Conservation (phyloP, 2,113 vertebrate genomes). For the Nothoprocta pentlandii region DNA sequence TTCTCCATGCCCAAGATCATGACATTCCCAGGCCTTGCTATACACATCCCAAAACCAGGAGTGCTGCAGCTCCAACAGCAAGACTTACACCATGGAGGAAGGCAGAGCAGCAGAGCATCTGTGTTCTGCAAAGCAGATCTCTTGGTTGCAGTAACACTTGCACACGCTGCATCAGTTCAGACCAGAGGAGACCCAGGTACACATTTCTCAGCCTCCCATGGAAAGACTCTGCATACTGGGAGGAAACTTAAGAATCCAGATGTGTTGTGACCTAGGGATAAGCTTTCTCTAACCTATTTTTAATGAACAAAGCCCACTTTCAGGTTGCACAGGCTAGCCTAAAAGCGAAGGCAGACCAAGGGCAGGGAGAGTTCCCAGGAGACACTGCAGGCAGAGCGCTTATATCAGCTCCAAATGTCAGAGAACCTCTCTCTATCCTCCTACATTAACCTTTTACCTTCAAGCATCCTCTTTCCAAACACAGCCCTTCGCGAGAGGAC, state of each 20-base stretch:
- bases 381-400: not conserved
- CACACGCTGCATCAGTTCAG: fast-evolving
- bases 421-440: not conserved
- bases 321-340: not conserved
- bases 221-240: not conserved
- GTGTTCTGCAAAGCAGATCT: not conserved
- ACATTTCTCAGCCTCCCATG: not conserved
- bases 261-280: fast-evolving
- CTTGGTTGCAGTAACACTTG: fast-evolving
- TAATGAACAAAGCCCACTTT: not conserved
- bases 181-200: not conserved
- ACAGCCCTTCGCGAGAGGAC: fast-evolving
- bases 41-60: not conserved
- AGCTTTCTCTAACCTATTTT: not conserved
- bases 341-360: not conserved
- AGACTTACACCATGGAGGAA: not conserved
- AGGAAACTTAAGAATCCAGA: not conserved
- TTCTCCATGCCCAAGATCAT: not conserved
- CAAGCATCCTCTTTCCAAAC: not conserved
- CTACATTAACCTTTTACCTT: not conserved
- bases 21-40: not conserved
- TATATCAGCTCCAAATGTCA: not conserved
- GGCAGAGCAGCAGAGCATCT: not conserved
- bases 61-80: not conserved
- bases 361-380: not conserved